phyloP scores from a whole-genome alignment of 2,797 vertebrate genomes.

The Adelosebastes latens region DNA sequence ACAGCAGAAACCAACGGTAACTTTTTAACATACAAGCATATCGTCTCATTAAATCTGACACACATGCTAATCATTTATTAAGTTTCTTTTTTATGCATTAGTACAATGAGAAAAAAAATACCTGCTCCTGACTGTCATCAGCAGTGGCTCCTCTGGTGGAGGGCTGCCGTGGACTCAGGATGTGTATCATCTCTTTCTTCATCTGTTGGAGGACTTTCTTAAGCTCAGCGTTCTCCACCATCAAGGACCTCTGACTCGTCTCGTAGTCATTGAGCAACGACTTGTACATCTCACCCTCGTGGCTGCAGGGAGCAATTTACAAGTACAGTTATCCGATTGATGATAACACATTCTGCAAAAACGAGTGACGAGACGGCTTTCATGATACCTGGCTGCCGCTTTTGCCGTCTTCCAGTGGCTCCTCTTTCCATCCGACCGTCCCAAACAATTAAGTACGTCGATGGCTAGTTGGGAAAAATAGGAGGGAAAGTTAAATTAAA shows the following conservation, averaged over 20 bases:
- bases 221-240: constrained; percentile 94
- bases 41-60: not conserved
- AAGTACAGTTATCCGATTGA: not conserved
- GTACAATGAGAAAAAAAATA: constrained; percentile 56
- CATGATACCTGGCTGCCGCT: constrained; percentile 87
- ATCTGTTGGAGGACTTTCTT: constrained; percentile 98
- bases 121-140: constrained; percentile 87
- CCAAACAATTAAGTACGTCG: constrained; percentile 93
- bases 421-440: constrained; percentile 93
- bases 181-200: constrained; percentile 96
- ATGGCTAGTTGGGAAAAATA: constrained; percentile 84
- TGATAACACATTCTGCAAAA: not conserved
- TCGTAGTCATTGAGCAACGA: constrained; percentile 92
- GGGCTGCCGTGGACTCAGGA: constrained; percentile 88
- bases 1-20: not conserved
- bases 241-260: constrained; percentile 88
- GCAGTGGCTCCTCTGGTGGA: constrained; percentile 80
- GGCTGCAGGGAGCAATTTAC: constrained; percentile 75
- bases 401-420: constrained; percentile 94
- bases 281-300: constrained; percentile 96
- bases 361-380: not conserved
- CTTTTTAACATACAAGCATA: not conserved
- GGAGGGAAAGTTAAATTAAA: not conserved
- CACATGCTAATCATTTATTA: not conserved
- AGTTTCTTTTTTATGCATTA: no score